These are phyloP conservation scores for Reticulitermes speratus DNA, from an alignment of 1,140 invertebrate species.

Conservation along the genomic window DNA sequence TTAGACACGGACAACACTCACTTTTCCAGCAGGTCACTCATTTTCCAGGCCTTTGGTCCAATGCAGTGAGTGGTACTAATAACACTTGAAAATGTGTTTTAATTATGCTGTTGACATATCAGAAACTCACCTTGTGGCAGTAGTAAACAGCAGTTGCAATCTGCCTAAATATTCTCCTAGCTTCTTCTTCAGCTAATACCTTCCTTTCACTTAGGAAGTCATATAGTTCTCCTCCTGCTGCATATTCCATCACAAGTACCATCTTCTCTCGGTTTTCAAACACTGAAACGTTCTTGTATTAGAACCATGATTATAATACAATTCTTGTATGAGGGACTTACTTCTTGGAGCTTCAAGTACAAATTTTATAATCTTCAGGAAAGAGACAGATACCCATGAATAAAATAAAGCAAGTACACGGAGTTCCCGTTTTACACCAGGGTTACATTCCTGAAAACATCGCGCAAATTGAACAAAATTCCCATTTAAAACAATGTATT, in stretches of 20 bases:
- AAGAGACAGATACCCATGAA: no score
- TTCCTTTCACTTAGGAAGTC: slow-evolving; percentile 95
- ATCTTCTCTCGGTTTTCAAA: slow-evolving; percentile 99
- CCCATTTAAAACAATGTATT: no score
- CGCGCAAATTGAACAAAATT: no score
- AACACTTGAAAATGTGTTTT: background rate
- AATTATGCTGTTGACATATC: background rate
- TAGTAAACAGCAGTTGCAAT: slow-evolving; percentile 97
- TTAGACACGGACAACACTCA: no score
- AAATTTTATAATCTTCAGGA: background rate
- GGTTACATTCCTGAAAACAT: no score
- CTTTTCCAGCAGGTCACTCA: no score
- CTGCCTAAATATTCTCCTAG: slow-evolving; percentile 93
- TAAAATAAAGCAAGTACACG: no score
- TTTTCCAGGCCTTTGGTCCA: no score
- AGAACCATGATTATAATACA: background rate
- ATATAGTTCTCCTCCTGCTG: slow-evolving; percentile 96
- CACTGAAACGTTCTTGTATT: slow-evolving; percentile 61
- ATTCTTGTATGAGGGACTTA: background rate
- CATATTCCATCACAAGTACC: slow-evolving; percentile 99
- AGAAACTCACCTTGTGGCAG: slow-evolving; percentile 81
- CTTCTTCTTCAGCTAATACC: slow-evolving; percentile 88
- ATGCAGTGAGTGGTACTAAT: no score
- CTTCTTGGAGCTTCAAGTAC: background rate
- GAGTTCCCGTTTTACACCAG: no score